A percentile compares a stretch with the other conserved stretches of the same genome.
phyloP scores from a whole-genome alignment of 1,140 invertebrate genomes.

The Atopsyche davidsoni region DNA sequence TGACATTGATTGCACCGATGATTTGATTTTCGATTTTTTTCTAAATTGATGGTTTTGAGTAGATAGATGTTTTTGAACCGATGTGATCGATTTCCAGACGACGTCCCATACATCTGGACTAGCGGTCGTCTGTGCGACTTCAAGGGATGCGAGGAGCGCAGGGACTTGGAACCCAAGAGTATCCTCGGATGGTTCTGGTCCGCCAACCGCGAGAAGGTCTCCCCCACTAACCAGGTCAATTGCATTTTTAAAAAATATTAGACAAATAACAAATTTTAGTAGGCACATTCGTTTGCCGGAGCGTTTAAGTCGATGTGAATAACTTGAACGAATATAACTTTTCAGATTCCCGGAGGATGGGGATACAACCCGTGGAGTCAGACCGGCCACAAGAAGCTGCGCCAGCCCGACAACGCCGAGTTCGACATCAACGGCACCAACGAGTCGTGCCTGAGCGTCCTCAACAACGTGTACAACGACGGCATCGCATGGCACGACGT shows the following conservation, averaged over 20 bases:
- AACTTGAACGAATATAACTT: constrained; percentile 1
- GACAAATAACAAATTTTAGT: no score
- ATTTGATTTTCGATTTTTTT: no score
- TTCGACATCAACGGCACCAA: constrained; percentile 85
- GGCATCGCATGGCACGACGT: constrained; percentile 90
- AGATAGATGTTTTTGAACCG: no score
- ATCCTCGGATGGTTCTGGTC: constrained; percentile 92
- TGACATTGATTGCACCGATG: no score
- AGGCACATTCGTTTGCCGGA: no score
- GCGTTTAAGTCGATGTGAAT: constrained; percentile 9
- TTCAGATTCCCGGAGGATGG: constrained; percentile 57
- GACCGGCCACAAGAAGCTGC: constrained; percentile 81
- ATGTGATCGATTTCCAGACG: constrained; percentile 62
- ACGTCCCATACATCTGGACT: constrained; percentile 90
- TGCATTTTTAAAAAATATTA: no score
- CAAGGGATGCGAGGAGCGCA: constrained; percentile 81
- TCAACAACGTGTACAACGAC: constrained; percentile 89
- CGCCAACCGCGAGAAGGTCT: constrained; percentile 79
- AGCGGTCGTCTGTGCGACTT: constrained; percentile 87
- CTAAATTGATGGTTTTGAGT: no score
- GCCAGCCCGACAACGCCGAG: constrained; percentile 86
- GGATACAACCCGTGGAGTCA: constrained; percentile 80
- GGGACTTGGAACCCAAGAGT: constrained; percentile 78
- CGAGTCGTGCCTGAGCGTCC: constrained; percentile 76
- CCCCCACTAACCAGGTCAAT: constrained; percentile 70